phyloP scores from a whole-genome alignment of 2,113 vertebrate genomes.

The Gallinago jamesoni region DNA sequence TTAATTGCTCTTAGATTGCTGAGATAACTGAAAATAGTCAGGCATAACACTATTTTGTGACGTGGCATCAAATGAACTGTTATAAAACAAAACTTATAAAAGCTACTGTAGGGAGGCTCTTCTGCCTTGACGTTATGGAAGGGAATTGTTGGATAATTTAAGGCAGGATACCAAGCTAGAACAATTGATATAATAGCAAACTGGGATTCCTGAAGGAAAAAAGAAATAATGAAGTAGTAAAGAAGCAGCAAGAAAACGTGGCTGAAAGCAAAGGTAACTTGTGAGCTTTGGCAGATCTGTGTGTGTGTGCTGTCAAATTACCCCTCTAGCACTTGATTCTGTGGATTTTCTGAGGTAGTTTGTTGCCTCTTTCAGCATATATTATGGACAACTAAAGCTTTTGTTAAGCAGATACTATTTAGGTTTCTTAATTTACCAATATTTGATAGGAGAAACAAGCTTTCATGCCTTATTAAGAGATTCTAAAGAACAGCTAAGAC shows the following conservation, averaged over 20 bases:
- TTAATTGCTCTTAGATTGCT: not conserved
- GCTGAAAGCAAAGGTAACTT: not conserved
- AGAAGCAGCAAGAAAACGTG: not conserved
- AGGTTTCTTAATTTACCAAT: not conserved
- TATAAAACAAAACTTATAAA: not conserved
- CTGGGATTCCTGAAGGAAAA: not conserved
- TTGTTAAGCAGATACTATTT: not conserved
- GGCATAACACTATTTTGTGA: not conserved
- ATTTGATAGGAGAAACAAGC: not conserved
- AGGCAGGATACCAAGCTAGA: not conserved
- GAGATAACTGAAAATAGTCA: not conserved
- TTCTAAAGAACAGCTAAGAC: not conserved
- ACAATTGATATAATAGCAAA: not conserved
- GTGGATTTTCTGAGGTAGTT: not conserved
- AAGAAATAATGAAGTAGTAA: not conserved
- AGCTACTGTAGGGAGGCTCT: not conserved
- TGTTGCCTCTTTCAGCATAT: not conserved
- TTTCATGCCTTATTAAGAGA: not conserved
- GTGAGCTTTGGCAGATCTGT: not conserved
- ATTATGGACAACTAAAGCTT: not conserved
- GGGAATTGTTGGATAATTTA: not conserved
- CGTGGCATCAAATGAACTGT: not conserved
- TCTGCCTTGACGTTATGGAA: not conserved
- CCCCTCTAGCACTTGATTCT: not conserved
- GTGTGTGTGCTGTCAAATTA: not conserved